Conservation (phyloP, 2,113 vertebrate genomes). For the Salminus brasiliensis region DNA sequence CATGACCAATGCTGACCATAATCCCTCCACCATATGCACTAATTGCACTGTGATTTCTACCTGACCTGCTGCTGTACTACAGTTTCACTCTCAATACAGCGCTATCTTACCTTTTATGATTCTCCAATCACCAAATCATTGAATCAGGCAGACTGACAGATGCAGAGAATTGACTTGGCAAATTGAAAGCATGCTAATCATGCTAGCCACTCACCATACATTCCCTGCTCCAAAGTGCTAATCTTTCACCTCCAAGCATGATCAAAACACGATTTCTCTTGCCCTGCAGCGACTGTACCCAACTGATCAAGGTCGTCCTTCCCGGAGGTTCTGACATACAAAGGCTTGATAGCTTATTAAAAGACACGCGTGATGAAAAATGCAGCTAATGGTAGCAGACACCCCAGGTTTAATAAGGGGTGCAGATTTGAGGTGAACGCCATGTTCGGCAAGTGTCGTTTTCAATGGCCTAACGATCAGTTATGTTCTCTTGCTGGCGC, state of each 20-base stretch:
- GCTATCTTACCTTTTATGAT: no score
- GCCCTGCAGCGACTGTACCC: background rate
- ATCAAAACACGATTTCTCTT: background rate
- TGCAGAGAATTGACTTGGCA: background rate
- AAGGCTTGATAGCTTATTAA: slow-evolving; percentile 1
- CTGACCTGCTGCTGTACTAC: no score
- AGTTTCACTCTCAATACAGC: no score
- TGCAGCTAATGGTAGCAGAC: slow-evolving; percentile 8
- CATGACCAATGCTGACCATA: no score
- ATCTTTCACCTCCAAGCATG: background rate
- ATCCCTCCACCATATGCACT: no score
- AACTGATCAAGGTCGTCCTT: background rate
- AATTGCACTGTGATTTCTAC: no score
- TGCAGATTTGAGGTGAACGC: slow-evolving; percentile 15
- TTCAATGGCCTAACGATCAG: slow-evolving; percentile 31
- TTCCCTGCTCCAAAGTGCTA: background rate
- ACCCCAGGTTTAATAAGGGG: slow-evolving; percentile 11
- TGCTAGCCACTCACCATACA: background rate
- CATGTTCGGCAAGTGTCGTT: slow-evolving; percentile 34
- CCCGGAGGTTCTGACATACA: background rate
- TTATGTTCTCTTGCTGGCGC: slow-evolving; percentile 10
- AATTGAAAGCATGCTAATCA: background rate
- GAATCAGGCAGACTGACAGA: background rate
- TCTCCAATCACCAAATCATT: no score
- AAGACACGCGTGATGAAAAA: slow-evolving; percentile 3